Evolutionary conservation across 2,888 invertebrate genomes (phyloP).

Genomic region (Nomada goodeniana): DNA sequence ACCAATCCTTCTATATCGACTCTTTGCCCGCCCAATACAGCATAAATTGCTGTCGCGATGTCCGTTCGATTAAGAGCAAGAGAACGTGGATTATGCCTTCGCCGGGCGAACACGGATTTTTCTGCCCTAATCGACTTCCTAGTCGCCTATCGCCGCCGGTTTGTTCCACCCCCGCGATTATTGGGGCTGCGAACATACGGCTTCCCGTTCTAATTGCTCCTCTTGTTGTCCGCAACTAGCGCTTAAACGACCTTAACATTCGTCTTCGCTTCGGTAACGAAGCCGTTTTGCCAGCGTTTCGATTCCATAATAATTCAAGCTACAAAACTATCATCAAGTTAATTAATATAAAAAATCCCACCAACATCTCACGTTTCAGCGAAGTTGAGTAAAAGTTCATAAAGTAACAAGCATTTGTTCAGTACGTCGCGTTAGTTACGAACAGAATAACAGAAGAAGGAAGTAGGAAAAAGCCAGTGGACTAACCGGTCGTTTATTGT

Average conservation of each 20-base stretch:
- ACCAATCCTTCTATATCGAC: slow-evolving; percentile 16
- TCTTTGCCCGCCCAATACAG: not conserved
- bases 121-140: slow-evolving; percentile 66
- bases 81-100: slow-evolving; percentile 53
- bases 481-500: slow-evolving; percentile 49
- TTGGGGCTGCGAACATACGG: slow-evolving; percentile 60
- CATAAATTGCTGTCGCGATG: slow-evolving; percentile 16
- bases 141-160: slow-evolving; percentile 58
- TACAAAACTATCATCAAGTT: no score
- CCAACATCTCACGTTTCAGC: no score
- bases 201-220: slow-evolving; percentile 66
- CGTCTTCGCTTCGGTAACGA: not conserved
- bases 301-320: not conserved
- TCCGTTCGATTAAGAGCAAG: slow-evolving; percentile 44
- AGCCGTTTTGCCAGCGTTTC: no score
- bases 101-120: slow-evolving; percentile 45
- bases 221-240: slow-evolving; percentile 54
- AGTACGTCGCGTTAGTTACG: not conserved
- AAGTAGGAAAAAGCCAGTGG: not conserved
- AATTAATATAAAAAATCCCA: not conserved
- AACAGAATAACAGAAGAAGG: not conserved
- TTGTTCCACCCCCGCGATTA: slow-evolving; percentile 62
- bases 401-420: no score
- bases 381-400: no score
- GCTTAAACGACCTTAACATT: slow-evolving; percentile 49